phyloP scores from a whole-genome alignment of 2,113 vertebrate species.

The Talpa occidentalis region DNA sequence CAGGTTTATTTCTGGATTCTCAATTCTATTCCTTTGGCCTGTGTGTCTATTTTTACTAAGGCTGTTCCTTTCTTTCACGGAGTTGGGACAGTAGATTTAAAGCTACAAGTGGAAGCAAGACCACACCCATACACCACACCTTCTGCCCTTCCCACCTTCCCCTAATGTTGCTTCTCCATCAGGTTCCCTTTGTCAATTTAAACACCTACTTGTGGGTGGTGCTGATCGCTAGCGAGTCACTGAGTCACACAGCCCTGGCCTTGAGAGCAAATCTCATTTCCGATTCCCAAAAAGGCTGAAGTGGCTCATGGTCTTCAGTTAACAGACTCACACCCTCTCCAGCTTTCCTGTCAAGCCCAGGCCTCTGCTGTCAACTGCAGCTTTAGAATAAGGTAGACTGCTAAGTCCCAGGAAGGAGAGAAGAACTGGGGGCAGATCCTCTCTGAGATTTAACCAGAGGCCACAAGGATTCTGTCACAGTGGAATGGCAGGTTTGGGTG shows the following conservation, averaged over 20 bases:
- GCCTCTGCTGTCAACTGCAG: neutral
- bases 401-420: neutral
- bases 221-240: neutral
- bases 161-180: neutral
- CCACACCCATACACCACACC: neutral
- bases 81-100: neutral
- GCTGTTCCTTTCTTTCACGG: neutral
- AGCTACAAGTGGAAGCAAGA: neutral
- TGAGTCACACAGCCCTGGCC: neutral
- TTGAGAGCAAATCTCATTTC: neutral
- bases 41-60: neutral
- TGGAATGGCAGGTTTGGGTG: neutral
- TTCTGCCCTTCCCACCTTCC: neutral
- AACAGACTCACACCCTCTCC: neutral
- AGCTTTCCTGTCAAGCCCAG: neutral
- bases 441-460: neutral
- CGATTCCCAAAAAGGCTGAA: neutral
- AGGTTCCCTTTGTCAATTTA: neutral
- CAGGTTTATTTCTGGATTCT: no score
- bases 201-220: neutral
- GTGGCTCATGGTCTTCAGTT: neutral
- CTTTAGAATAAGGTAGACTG: rapidly evolving
- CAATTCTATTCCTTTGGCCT: no score
- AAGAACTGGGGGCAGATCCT: neutral
- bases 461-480: neutral